Conservation (phyloP, 2,888 invertebrate genomes). For the Dasysyrphus albostriatus region DNA sequence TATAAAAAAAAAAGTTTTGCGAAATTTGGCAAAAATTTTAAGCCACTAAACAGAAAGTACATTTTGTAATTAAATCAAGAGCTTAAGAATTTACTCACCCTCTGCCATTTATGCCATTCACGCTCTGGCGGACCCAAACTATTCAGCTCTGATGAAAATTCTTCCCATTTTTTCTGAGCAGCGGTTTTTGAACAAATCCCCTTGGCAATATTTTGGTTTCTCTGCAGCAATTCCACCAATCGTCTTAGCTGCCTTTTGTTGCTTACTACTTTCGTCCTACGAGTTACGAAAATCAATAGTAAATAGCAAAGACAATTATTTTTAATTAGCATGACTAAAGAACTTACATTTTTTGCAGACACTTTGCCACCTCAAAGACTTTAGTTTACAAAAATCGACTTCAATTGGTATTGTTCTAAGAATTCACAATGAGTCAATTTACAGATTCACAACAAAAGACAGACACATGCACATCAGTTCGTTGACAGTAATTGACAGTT, state of each 20-base stretch:
- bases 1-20: no score
- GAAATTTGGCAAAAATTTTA: no score
- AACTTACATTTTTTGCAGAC: background rate
- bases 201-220: background rate
- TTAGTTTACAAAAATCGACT: no score
- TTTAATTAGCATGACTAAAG: background rate
- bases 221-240: background rate
- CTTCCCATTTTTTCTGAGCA: background rate
- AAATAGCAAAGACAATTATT: background rate
- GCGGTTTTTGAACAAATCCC: background rate
- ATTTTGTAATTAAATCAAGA: no score
- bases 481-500: no score
- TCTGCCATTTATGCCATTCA: slow-evolving; percentile 20
- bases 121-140: background rate
- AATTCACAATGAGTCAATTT: no score
- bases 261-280: slow-evolving; percentile 9
- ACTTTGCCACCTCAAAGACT: no score
- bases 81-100: background rate
- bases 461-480: no score
- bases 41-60: no score
- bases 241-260: slow-evolving; percentile 1
- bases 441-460: no score
- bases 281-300: background rate
- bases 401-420: no score
- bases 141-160: background rate